Evolutionary conservation across 2,113 vertebrate genomes (phyloP), one percentile per base, ranked within the genome.

Genomic region (Rhodinocichla rosea): DNA sequence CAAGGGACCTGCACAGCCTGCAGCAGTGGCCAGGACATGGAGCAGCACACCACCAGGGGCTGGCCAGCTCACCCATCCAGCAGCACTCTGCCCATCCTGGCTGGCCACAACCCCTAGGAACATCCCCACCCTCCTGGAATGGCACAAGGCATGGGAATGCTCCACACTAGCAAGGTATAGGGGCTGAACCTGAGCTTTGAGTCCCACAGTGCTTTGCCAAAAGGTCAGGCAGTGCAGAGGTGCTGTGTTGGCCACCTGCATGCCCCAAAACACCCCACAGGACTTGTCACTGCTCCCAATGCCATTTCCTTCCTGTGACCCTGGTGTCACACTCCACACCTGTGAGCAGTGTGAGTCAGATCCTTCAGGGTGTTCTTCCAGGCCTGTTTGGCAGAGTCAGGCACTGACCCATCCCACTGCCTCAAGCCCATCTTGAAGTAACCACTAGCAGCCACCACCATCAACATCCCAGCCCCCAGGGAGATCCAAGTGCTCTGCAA

Each of bases 311-410:
- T 76, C 90, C 70, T 33, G 57, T 21, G 19, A 30, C 15, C 27
- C 30, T 44, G 50, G 32, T 2, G 1, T 42, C 71, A 50, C 1
- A 0, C 68, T 69, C 63, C n/a, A 52, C 74, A 85, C 75, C 77
- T 56, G 45, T 1, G 15, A 92, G 39, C 22, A 10, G 30, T 1
- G 1, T 1, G 1, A 0, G 5, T 49, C 92, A 0, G 45, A 32
- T n/a, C 19, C 56, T n/a, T 59, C 44, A 32, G 35, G 26, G 13
- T 28, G 16, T 10, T 47, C 8, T 44, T 57, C 55, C 84, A 83
- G 60, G 12, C 35, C n/a, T 59, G 11, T 11, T 2, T 21, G 47
- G n/a, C 59, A 88, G 45, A 52, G 15, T 7, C 37, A 14, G 42
- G 50, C 64, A 45, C 11, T 3, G 57, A 71, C 22, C n/a, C 23